These are phyloP conservation scores for Leuciscus idus DNA, from an alignment of 2,113 vertebrate species.

Conservation along the genomic window DNA sequence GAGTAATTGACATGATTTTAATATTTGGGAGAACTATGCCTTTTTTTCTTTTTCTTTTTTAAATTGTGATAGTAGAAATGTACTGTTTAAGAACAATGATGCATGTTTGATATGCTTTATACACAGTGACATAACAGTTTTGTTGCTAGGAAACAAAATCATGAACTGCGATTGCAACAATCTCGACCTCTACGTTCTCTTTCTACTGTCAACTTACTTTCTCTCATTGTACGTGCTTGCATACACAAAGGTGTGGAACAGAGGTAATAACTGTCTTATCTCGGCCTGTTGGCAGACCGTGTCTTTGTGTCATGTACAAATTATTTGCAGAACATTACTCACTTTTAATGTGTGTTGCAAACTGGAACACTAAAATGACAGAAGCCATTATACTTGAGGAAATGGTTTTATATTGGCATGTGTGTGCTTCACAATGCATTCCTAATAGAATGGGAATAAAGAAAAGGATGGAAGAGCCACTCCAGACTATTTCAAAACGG, in stretches of 20 bases:
- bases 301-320: constrained; percentile 25
- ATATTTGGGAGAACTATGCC: background rate
- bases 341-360: background rate
- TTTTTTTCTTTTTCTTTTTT: background rate
- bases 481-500: constrained; percentile 5
- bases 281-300: constrained; percentile 49
- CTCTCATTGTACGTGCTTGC: background rate
- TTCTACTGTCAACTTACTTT: background rate
- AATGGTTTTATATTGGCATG: background rate
- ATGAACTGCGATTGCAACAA: background rate
- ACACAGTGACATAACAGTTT: background rate
- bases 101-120: background rate
- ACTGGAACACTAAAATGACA: background rate
- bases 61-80: background rate
- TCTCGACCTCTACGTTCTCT: background rate
- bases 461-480: constrained; percentile 24
- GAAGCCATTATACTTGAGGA: constrained; percentile 1
- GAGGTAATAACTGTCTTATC: constrained; percentile 53
- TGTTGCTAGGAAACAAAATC: background rate
- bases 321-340: constrained; percentile 20
- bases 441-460: background rate
- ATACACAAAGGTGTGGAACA: constrained; percentile 34
- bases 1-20: background rate
- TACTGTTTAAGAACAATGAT: background rate
- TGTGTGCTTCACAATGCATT: background rate